Percentiles rank a stretch among this genome's conserved stretches.
phyloP scores from a whole-genome alignment of 2,113 vertebrate species.

The Sinocyclocheilus anshuiensis region DNA sequence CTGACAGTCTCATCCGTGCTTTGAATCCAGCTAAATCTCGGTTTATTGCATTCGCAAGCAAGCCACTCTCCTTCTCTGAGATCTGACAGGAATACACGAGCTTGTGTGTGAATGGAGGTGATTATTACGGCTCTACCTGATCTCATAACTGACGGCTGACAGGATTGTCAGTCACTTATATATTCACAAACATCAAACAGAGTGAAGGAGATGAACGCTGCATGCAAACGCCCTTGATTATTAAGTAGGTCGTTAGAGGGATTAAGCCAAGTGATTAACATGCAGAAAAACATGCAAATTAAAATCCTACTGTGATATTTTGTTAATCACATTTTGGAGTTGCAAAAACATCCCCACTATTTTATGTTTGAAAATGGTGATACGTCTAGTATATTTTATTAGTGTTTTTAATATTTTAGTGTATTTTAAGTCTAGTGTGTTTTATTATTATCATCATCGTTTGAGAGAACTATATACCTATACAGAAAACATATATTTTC shows the following conservation, averaged over 20 bases:
- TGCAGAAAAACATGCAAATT: conserved; percentile 21
- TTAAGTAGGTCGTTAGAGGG: conserved; percentile 27
- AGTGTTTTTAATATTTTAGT: not conserved
- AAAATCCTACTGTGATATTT: conserved; percentile 12
- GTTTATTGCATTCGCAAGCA: conserved; percentile 11
- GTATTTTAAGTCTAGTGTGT: no score
- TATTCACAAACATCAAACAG: not conserved
- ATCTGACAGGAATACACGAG: not conserved
- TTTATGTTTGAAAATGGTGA: not conserved
- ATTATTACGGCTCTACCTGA: not conserved
- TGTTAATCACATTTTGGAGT: not conserved
- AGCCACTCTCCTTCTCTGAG: conserved; percentile 11
- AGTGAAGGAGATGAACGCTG: not conserved
- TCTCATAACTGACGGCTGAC: not conserved
- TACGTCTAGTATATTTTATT: not conserved
- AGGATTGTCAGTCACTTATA: conserved; percentile 6
- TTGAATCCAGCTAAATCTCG: conserved; percentile 42
- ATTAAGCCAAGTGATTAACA: conserved; percentile 21
- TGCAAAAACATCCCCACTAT: not conserved
- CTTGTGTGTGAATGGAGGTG: not conserved
- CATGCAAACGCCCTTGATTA: conserved; percentile 14
- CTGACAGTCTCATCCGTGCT: conserved; percentile 43
- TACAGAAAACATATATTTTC: no score
- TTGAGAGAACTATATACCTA: no score
- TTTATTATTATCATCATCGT: not conserved